phyloP scores from a whole-genome alignment of 2,888 invertebrate species.

The Eupithecia abbreviata region DNA sequence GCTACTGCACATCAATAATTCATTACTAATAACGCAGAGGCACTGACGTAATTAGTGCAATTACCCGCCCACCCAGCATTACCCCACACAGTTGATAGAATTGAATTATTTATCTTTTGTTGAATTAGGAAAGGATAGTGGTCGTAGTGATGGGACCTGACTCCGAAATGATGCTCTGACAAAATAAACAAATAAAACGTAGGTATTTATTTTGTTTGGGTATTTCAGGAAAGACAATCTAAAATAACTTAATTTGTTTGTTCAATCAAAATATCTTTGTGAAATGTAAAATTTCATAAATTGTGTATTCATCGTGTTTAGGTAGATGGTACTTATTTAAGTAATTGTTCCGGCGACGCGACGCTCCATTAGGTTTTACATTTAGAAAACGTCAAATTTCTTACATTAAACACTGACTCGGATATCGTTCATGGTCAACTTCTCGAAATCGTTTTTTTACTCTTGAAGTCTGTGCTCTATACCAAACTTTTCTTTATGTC shows the following conservation, averaged over 20 bases:
- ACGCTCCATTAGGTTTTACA: too few relatives aligned
- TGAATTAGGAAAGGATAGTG: slow-evolving; percentile 58
- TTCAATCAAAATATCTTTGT: too few relatives aligned
- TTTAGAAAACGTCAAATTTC: too few relatives aligned
- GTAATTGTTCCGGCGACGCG: too few relatives aligned
- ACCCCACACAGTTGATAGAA: slow-evolving; percentile 60
- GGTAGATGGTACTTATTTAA: too few relatives aligned
- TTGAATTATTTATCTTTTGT: slow-evolving; percentile 76
- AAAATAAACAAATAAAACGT: neutral
- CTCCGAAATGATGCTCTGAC: neutral
- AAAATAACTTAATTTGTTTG: too few relatives aligned
- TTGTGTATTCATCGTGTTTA: too few relatives aligned
- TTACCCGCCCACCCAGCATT: slow-evolving; percentile 78
- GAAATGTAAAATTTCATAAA: too few relatives aligned
- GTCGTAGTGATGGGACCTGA: slow-evolving; percentile 26
- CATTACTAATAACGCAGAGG: slow-evolving; percentile 75
- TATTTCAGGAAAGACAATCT: neutral
- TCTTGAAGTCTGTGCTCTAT: neutral
- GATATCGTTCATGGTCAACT: too few relatives aligned
- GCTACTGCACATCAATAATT: slow-evolving; percentile 76
- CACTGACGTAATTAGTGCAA: slow-evolving; percentile 81
- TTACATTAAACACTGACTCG: too few relatives aligned
- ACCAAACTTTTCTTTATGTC: neutral
- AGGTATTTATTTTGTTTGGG: neutral
- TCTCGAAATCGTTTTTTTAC: neutral